Base-by-base conservation (phyloP, 1,140 invertebrate genomes). In the Harlomillsia oculata region DNA sequence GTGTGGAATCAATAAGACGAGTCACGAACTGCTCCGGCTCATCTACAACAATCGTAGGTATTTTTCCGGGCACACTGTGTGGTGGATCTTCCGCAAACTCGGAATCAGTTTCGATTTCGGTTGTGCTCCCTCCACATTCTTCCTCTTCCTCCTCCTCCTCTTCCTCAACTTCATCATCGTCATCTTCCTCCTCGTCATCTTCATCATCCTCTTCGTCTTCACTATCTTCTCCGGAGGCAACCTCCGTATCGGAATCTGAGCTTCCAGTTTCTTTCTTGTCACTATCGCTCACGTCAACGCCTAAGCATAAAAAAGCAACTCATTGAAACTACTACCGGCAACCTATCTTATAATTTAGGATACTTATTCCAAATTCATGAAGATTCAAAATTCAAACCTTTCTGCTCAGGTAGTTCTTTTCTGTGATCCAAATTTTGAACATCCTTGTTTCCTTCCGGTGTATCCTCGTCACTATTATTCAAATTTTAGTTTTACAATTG, bases 91-190 rank as follows among this genome's bases (percentile, higher is more conserved):
- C 82, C 49, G 87, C 87, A 66, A 91, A 91, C 70, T 92, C 88
- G 4, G 87, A 90, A 69, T 92, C 88, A 0, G 88, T 92, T 41
- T 86, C 88, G 57, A 92, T 89, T 75, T 90, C 88, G 1, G 87
- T 91, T 2, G 87, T 87, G 11, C 86, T 88, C 66, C 87, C 86
- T 53, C 83, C 80, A 60, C 82, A 80, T 66, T 81, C 79, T 8
- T 69, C 67, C 58, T 69, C 69, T 20, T 69, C 68, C 62, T 80
- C 78, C 32, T 79, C 79, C 37, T 80, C 79, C 65, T 82, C 80
- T 61, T 75, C 75, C 62, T 76, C 76, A 65, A 75, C 77, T 43
- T 74, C 75, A 37, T 73, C 70, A 55, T 81, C 78, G 20, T 79
- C 78, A 18, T 76, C 77, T 52, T 81, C 80, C 60, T 78, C 75